phyloP scores from a whole-genome alignment of 2,888 invertebrate species.

The Gastrophysa polygoni region DNA sequence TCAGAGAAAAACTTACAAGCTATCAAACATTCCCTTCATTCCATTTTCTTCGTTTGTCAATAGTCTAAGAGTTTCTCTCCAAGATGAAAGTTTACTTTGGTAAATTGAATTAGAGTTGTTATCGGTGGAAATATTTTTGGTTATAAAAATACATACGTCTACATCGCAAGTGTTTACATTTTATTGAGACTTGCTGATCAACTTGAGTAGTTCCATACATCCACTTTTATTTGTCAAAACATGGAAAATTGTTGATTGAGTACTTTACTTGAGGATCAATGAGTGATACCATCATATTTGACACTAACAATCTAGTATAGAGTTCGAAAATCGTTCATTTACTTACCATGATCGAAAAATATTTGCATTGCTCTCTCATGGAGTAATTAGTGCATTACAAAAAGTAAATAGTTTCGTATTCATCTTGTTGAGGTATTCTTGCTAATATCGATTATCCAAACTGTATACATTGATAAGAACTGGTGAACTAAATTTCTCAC shows the following conservation, averaged over 20 bases:
- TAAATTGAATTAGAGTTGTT: conserved; percentile 42
- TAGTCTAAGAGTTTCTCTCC: conserved; percentile 21
- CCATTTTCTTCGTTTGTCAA: conserved; percentile 27
- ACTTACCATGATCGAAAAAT: too few relatives aligned
- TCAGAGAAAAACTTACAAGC: neutral
- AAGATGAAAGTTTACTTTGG: conserved; percentile 43
- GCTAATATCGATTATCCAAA: too few relatives aligned
- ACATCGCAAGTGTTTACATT: conserved; percentile 19
- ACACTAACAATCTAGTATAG: too few relatives aligned
- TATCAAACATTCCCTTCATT: conserved; percentile 18
- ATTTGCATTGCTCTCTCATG: too few relatives aligned
- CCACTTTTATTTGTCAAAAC: conserved; percentile 23
- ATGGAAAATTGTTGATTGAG: neutral
- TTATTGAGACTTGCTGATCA: conserved; percentile 26
- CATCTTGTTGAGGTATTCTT: too few relatives aligned
- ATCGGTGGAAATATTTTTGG: conserved; percentile 26
- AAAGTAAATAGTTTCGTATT: too few relatives aligned
- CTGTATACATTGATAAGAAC: too few relatives aligned
- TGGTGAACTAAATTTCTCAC: too few relatives aligned
- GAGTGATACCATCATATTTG: too few relatives aligned
- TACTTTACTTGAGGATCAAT: too few relatives aligned
- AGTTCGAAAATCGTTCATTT: too few relatives aligned
- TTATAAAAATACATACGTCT: conserved; percentile 19
- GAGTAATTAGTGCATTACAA: too few relatives aligned
- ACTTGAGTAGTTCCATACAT: conserved; percentile 22